Base-by-base conservation (phyloP, 1,140 invertebrate genomes). In the Diachasmimorpha longicaudata region DNA sequence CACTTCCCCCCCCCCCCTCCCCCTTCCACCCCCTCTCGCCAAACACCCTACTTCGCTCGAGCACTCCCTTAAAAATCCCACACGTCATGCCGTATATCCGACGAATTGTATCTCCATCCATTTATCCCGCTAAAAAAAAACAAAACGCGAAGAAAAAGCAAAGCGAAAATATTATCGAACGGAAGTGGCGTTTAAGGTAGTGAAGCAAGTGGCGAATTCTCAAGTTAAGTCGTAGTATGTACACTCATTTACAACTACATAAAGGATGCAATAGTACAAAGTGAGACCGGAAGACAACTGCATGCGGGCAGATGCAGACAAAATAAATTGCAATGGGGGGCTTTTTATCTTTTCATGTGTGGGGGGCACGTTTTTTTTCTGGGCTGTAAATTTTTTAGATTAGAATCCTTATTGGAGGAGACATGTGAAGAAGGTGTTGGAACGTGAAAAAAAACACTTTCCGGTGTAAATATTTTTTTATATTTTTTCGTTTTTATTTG, bases 51-150 rank as follows among this genome's bases (percentile, higher is more conserved):
- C 31, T 31, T 31, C 31, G 31, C 31, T 16, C 52, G 5, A 9
- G 16, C 44, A 63, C 58, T 63, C 58, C 58, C 58, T 63, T 63
- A 63, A 63, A 63, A 63, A 63, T 63, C 58, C 48, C 48, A 55
- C 23, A 63, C 19, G 58, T 63, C 19, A 25, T 63, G 21, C 19
- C 48, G 14, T 52, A 52, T 2, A 52, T 4, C 16, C 48, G n/a
- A 52, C 14, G 48, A 16, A 52, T 16, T 63, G 8, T 63, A 63
- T 63, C 23, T 63, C 8, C 19, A 63, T 31, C 23, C 11, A 6
- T 31, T 23, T 63, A 25, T 63, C 31, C 13, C 23, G 5, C 4
- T 63, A 25, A 23, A 63, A 31, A 63, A 63, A 63, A 19, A 63
- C 19, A 63, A 25, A 63, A 63, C 19, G 21, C 3, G 23, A 1